Base-by-base conservation (phyloP, 2,113 vertebrate genomes). In the Pelecanoides urinatrix region DNA sequence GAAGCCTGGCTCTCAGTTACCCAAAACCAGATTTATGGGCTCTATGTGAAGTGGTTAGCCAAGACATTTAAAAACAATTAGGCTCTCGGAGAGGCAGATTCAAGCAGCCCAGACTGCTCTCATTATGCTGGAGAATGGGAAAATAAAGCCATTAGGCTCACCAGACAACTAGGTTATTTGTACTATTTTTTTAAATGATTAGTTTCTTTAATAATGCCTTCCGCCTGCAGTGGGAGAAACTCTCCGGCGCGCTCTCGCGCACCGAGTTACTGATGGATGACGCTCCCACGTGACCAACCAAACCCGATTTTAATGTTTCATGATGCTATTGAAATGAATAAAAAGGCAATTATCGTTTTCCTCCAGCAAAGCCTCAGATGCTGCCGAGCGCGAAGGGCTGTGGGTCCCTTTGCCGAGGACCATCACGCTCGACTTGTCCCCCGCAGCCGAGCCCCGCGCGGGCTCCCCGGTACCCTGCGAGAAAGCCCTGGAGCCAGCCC, bases 31-130 rank as follows among this genome's bases (percentile, higher is more conserved):
- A 98, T 96, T 96, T 96, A 98, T 93, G 91, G 86, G 92, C 97
- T 97, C 70, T 0, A 63, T 73, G 75, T 81, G 95, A 96, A 96
- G 85, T 19, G 75, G 96, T 97, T 97, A 96, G 96, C 90, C 96
- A 91, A 98, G 97, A 89, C 96, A 97, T 97, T 98, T 96, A 96
- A 97, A 98, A 97, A 96, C 98, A 97, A 97, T 97, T 98, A 98
- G 96, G 92, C 86, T 86, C 86, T 49, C 2, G 14, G 92, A 77
- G 96, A 96, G 91, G 97, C 83, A 79, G 95, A 89, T 58, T 94
- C 94, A 49, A 56, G 96, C 92, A 67, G 94, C 96, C 96, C 87
- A 7, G 94, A 66, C 86, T 80, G 95, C 49, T 70, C 97, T 96
- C 86, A 22, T 97, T 96, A 95, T 55, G 73, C 81, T 27, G 59